Evolutionary conservation across 1,140 invertebrate genomes (phyloP).

Genomic region (Drosophila bocqueti): DNA sequence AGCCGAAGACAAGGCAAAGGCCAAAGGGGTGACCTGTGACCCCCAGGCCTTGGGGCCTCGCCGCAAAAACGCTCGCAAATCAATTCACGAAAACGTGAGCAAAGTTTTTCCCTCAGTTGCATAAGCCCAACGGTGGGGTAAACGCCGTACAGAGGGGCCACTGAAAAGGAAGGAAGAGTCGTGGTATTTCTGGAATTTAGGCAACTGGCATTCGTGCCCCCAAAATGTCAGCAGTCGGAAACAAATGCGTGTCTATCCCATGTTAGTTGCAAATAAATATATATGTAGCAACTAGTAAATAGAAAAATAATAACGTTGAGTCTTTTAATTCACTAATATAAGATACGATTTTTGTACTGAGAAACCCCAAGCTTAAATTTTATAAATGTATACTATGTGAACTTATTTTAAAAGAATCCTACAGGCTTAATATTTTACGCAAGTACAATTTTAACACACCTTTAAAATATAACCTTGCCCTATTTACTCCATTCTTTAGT

Average conservation of each 20-base stretch:
- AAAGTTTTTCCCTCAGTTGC: conserved; percentile 55
- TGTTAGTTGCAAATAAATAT: conserved; percentile 67
- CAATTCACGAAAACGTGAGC: conserved; percentile 73
- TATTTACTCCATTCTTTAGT: background rate
- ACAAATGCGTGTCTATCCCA: conserved; percentile 69
- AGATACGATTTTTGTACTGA: background rate
- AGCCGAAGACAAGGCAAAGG: conserved; percentile 41
- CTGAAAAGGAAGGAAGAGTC: conserved; percentile 34
- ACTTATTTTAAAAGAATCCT: background rate
- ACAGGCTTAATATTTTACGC: background rate
- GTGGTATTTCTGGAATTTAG: conserved; percentile 73
- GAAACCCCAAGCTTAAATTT: background rate
- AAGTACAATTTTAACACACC: background rate
- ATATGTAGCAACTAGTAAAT: background rate
- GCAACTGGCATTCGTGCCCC: conserved; percentile 58
- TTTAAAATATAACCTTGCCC: background rate
- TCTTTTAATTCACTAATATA: background rate
- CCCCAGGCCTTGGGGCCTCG: conserved; percentile 1
- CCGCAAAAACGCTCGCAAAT: conserved; percentile 62
- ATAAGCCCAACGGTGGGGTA: conserved; percentile 38
- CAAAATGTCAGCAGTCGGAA: conserved; percentile 33
- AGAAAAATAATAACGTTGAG: background rate
- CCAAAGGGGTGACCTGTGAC: conserved; percentile 32
- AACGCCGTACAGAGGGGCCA: conserved; percentile 7
- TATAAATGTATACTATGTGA: background rate